A percentile compares a stretch with the other conserved stretches of the same genome.
These are phyloP conservation scores for Ectobius pallidus DNA, from an alignment of 2,888 invertebrate genomes.

Conservation along the genomic window DNA sequence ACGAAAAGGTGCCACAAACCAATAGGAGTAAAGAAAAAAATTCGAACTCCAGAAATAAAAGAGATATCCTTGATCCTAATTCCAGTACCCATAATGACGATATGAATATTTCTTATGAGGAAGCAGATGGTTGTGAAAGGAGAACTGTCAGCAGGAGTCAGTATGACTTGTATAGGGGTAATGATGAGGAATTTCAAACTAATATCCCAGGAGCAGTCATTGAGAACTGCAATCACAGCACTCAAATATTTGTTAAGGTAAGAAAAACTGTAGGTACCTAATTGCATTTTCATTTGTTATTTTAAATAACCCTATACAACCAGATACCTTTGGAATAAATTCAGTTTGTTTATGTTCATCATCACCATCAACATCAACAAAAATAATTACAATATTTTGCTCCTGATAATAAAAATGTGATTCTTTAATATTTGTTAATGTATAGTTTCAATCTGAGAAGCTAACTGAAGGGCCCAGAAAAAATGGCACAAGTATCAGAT, in stretches of 20 bases:
- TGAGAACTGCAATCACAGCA: conserved; percentile 28
- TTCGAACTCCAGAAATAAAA: background rate
- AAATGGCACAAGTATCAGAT: too few relatives aligned
- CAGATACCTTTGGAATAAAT: too few relatives aligned
- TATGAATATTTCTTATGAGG: conserved; percentile 8
- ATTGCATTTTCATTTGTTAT: too few relatives aligned
- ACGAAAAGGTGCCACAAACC: background rate
- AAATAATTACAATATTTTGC: too few relatives aligned
- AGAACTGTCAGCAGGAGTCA: conserved; percentile 17
- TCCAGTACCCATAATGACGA: background rate
- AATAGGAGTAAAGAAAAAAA: background rate
- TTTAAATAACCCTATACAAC: too few relatives aligned
- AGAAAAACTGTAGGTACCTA: background rate
- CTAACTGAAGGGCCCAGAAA: too few relatives aligned
- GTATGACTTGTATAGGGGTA: background rate
- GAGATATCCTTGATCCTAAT: background rate
- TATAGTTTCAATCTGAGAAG: too few relatives aligned
- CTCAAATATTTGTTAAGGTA: conserved; percentile 34
- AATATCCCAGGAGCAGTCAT: conserved; percentile 29
- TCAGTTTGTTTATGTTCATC: too few relatives aligned
- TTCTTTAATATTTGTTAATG: too few relatives aligned
- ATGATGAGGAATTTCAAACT: background rate
- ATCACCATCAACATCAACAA: too few relatives aligned
- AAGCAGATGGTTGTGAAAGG: conserved; percentile 3
- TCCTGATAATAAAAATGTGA: too few relatives aligned